Base-by-base conservation (phyloP, 2,797 vertebrate species). In the Salmo trutta region DNA sequence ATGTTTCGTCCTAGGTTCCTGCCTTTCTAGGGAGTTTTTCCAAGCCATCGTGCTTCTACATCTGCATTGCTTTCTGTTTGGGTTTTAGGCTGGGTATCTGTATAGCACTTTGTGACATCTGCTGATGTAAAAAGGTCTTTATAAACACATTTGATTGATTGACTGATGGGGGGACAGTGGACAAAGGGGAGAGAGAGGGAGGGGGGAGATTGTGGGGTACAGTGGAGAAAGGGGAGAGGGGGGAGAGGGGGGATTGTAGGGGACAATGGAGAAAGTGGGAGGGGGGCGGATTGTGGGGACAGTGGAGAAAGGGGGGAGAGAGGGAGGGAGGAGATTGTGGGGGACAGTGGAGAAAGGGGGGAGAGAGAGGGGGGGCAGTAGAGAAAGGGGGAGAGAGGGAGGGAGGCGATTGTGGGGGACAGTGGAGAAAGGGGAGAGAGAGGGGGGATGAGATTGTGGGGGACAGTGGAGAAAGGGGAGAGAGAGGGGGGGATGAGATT, bases 191-290 rank as follows among this genome's bases (percentile, higher is more conserved):
- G 33, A 29, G 62, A n/a, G 16, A 5, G 67, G 66, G 47, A 53
- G 72, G n/a, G 69, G 75, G 77, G 74, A 80, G 56, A 79, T 81
- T 77, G 84, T 77, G 27, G 84, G n/a, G 53, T 24, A 67, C 62
- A 29, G 27, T 29, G 27, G 27, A 29, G 27, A 29, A 29, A 29
- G 27, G 1, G 2, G 2, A 29, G 2, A 29, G 27, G 27, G 27
- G 27, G 24, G 24, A 24, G 24, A 24, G 27, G 2, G 27, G 27
- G 2, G 27, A 29, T 29, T 29, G 27, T 29, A 24, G 27, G 41
- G 10, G 41, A 47, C 10, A 47, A 10, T 47, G 41, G 36, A 41
- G 36, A 41, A 41, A 41, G 36, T 7, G 67, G 64, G 47, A 53
- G 72, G n/a, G 69, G 75, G 77, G 75, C 78, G 53, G 53, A 80